Conservation (phyloP, 2,797 vertebrate species). For the Catostomus latipinnis region DNA sequence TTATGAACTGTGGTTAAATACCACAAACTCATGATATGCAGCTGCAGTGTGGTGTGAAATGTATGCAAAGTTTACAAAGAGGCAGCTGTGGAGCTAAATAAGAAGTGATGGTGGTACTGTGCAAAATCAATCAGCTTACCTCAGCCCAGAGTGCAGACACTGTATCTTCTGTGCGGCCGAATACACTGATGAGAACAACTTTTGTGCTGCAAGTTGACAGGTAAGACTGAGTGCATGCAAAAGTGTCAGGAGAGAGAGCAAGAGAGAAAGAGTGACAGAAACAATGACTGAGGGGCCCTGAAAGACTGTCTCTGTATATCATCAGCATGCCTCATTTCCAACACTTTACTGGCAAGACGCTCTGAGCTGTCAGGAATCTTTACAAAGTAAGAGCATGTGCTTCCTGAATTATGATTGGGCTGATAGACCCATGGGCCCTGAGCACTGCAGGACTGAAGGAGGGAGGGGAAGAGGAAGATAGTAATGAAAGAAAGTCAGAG, state of each 20-base stretch:
- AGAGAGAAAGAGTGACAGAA: constrained; percentile 38
- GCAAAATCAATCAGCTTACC: constrained; percentile 44
- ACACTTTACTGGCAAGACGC: constrained; percentile 37
- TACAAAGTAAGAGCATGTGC: constrained; percentile 25
- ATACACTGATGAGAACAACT: constrained; percentile 39
- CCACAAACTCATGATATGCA: constrained; percentile 15
- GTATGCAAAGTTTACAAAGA: constrained; percentile 29
- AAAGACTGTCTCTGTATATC: constrained; percentile 50
- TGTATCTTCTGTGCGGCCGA: constrained; percentile 36
- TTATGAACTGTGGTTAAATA: constrained; percentile 1
- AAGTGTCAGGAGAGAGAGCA: constrained; percentile 39
- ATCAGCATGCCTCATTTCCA: constrained; percentile 43
- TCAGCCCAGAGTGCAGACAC: constrained; percentile 30
- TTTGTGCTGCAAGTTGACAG: constrained; percentile 42
- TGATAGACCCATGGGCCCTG: constrained; percentile 4
- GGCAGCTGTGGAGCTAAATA: constrained; percentile 44
- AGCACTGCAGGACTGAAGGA: background rate
- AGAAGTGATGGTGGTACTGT: constrained; percentile 49
- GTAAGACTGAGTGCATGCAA: constrained; percentile 36
- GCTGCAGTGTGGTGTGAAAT: constrained; percentile 15
- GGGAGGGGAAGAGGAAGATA: background rate
- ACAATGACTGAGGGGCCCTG: constrained; percentile 42
- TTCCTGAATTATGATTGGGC: constrained; percentile 41
- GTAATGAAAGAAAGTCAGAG: constrained; percentile 28
- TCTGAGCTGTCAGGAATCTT: constrained; percentile 49